These are phyloP conservation scores for Carposina sasakii DNA, from an alignment of 1,140 invertebrate species.

Conservation along the genomic window DNA sequence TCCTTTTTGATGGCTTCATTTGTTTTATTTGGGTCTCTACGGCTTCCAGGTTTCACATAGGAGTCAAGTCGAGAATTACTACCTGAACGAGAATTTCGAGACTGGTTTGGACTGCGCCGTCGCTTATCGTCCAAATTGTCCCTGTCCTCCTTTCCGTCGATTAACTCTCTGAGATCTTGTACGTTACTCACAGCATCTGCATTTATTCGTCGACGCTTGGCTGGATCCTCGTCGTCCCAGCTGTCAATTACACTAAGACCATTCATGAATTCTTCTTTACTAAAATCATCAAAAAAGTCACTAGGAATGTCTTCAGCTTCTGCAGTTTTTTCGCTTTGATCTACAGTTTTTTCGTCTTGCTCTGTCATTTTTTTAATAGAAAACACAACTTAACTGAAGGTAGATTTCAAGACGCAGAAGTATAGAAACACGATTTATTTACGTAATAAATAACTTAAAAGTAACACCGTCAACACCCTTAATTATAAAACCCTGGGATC, in stretches of 20 bases:
- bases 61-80: conserved; percentile 30
- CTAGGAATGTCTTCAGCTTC: conserved; percentile 60
- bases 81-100: conserved; percentile 9
- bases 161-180: conserved; percentile 43
- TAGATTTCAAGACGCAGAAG: no score
- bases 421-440: no score
- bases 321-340: no score
- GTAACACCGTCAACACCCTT: no score
- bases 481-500: no score
- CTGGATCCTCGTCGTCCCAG: conserved; percentile 40
- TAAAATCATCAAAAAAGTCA: conserved; percentile 66
- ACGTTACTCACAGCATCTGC: conserved; percentile 32
- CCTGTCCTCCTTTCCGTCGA: conserved; percentile 25
- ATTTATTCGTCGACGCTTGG: conserved; percentile 18
- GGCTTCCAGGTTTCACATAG: conserved; percentile 54
- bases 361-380: no score
- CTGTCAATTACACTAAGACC: conserved; percentile 63
- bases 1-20: conserved; percentile 58
- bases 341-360: no score
- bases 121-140: conserved; percentile 5
- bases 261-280: conserved; percentile 60
- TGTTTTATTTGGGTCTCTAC: conserved; percentile 57
- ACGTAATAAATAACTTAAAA: no score
- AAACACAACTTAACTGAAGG: no score
- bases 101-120: conserved; percentile 4